phyloP scores from a whole-genome alignment of 2,888 invertebrate species.

The Epicampocera succincta region DNA sequence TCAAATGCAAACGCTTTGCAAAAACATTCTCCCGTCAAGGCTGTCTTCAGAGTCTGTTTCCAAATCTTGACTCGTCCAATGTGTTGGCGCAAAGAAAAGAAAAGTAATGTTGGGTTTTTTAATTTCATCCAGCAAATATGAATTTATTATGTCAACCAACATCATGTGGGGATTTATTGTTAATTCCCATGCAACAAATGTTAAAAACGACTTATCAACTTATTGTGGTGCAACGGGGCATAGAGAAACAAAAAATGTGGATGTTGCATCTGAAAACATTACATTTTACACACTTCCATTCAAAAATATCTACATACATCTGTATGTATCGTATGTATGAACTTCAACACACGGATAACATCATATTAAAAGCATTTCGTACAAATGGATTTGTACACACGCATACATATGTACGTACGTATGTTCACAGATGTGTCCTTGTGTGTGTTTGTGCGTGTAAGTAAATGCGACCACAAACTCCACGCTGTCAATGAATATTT shows the following conservation, averaged over 20 bases:
- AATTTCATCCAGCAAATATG: conserved; percentile 24
- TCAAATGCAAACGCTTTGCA: too few relatives aligned
- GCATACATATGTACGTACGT: neutral
- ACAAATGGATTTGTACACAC: neutral
- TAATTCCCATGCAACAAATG: conserved; percentile 42
- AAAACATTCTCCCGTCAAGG: too few relatives aligned
- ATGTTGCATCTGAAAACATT: conserved; percentile 11
- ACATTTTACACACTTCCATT: conserved; percentile 11
- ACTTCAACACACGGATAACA: neutral
- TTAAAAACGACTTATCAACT: conserved; percentile 42
- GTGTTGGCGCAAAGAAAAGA: neutral
- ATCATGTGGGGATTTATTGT: conserved; percentile 36
- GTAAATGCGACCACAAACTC: too few relatives aligned
- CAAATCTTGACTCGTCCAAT: too few relatives aligned
- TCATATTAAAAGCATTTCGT: neutral
- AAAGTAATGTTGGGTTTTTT: conserved; percentile 8
- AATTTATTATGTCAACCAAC: conserved; percentile 25
- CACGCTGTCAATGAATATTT: too few relatives aligned
- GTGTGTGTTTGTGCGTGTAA: too few relatives aligned
- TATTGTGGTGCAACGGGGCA: conserved; percentile 34
- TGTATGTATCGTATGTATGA: neutral
- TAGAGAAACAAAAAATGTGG: conserved; percentile 20
- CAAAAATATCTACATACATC: neutral
- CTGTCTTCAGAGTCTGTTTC: too few relatives aligned
- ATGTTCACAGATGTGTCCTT: too few relatives aligned